Evolutionary conservation across 2,113 vertebrate genomes (phyloP).

Genomic region (Cisticola juncidis): DNA sequence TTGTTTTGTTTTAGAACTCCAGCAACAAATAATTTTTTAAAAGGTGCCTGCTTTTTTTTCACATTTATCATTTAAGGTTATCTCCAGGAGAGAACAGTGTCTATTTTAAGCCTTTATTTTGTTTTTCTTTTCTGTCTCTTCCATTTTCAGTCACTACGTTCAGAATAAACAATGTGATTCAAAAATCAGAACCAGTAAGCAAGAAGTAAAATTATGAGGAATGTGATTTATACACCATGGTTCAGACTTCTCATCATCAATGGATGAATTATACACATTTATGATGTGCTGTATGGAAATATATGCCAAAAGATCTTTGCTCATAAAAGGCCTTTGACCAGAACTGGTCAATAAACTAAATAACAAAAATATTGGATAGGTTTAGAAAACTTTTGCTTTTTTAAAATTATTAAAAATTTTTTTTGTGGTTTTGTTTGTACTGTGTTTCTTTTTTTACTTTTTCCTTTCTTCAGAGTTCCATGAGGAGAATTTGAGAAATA

Average conservation of each 20-base stretch:
- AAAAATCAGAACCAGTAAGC: not conserved
- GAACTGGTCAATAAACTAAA: no score
- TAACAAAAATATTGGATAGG: not conserved
- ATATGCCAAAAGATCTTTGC: not conserved
- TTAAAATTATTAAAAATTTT: not conserved
- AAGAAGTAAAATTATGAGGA: not conserved
- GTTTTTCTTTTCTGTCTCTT: not conserved
- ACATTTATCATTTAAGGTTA: not conserved
- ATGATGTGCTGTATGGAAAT: not conserved
- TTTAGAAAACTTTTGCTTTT: not conserved
- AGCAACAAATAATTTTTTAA: not conserved
- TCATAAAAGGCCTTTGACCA: not conserved
- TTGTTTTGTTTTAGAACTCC: not conserved
- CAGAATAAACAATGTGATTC: not conserved
- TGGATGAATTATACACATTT: not conserved
- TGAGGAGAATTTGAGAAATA: not conserved
- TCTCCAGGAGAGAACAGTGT: not conserved
- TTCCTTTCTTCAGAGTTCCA: not conserved
- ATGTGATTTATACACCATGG: not conserved
- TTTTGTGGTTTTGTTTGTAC: not conserved
- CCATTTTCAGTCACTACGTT: not conserved
- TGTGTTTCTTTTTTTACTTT: not conserved
- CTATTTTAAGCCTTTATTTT: not conserved
- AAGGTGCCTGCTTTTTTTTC: not conserved
- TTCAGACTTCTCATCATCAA: not conserved